A percentile compares a stretch with the other conserved stretches of the same genome.
phyloP scores from a whole-genome alignment of 2,797 vertebrate species.

The Chanos chanos region DNA sequence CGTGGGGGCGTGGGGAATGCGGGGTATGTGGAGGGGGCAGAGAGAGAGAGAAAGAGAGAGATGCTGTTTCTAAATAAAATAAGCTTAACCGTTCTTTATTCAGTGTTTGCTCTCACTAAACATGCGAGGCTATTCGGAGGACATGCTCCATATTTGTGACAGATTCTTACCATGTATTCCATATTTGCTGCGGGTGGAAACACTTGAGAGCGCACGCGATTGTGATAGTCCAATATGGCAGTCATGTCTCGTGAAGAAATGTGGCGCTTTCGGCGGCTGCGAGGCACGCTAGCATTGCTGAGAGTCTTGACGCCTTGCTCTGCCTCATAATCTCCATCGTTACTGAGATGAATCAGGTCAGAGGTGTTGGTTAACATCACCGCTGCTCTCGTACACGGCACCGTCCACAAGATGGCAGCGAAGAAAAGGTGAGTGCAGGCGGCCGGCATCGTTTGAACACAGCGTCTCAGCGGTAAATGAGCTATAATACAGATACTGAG shows the following conservation, averaged over 20 bases:
- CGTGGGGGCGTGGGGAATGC: too few species aligned
- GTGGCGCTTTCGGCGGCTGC: conserved; percentile 60
- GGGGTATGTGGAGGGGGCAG: too few species aligned
- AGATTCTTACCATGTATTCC: conserved; percentile 87
- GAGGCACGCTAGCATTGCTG: conserved; percentile 39
- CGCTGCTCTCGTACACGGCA: conserved; percentile 50
- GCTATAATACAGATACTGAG: too few species aligned
- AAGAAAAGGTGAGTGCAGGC: conserved; percentile 64
- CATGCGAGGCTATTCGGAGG: too few species aligned
- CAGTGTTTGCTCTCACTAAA: too few species aligned
- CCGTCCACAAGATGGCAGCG: conserved; percentile 70
- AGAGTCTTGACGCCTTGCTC: conserved; percentile 34
- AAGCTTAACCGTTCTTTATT: too few species aligned
- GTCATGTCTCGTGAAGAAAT: conserved; percentile 75
- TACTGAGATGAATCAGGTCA: conserved; percentile 41
- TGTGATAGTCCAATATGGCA: conserved; percentile 81
- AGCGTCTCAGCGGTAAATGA: too few species aligned
- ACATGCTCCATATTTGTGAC: too few species aligned
- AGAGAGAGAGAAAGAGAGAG: neutral
- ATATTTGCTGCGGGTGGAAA: conserved; percentile 84
- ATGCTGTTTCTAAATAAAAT: neutral
- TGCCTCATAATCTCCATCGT: neutral
- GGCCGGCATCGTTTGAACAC: conserved; percentile 50
- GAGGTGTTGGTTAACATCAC: conserved; percentile 58
- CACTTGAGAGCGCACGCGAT: conserved; percentile 79